Conservation (phyloP, 2,797 vertebrate genomes). For the Varecia variegata region DNA sequence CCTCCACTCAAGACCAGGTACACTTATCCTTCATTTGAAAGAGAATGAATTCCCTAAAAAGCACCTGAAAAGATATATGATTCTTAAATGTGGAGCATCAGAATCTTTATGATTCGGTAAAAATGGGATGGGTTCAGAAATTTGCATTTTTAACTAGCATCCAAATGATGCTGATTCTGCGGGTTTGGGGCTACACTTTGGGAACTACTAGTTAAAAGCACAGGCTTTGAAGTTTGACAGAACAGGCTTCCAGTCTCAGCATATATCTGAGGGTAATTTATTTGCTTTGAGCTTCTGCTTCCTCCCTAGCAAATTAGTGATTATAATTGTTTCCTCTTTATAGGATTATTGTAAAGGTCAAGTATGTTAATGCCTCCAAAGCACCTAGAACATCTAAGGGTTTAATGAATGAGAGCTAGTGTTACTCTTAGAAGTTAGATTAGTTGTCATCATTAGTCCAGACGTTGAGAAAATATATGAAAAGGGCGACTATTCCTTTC, state of each 20-base stretch:
- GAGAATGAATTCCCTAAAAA: neutral
- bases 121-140: neutral
- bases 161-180: neutral
- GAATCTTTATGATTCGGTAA: neutral
- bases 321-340: neutral
- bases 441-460: neutral
- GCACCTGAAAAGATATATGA: neutral
- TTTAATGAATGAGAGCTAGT: neutral
- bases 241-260: neutral
- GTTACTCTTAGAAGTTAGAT: neutral
- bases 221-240: neutral
- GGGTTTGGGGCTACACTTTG: neutral
- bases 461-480: neutral
- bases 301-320: neutral
- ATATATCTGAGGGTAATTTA: neutral
- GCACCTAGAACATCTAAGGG: neutral
- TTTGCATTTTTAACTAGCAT: neutral
- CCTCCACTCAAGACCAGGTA: neutral
- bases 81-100: neutral
- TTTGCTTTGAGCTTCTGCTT: neutral
- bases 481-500: neutral
- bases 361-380: neutral
- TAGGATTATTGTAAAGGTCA: neutral
- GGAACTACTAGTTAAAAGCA: neutral
- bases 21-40: neutral